These are phyloP conservation scores for Ganaspis sp. DNA, from an alignment of 1,140 invertebrate genomes.

Conservation along the genomic window DNA sequence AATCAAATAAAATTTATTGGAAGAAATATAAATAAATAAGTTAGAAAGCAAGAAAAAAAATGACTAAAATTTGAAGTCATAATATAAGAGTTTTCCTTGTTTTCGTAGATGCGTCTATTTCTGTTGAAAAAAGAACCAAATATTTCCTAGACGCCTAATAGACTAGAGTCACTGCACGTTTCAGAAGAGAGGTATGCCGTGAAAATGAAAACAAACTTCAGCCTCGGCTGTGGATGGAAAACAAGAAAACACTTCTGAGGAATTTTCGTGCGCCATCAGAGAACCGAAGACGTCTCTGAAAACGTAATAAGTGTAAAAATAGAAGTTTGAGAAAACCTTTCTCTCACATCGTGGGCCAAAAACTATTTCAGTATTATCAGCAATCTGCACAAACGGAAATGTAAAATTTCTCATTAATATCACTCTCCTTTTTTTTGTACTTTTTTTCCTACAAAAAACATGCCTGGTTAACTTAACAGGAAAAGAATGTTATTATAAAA, in stretches of 20 bases:
- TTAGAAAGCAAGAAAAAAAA: neutral
- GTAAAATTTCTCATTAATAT: neutral
- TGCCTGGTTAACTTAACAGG: no score
- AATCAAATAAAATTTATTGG: no score
- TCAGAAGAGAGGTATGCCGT: neutral
- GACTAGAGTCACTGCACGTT: neutral
- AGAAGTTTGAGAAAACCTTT: neutral
- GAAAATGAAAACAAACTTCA: constrained; percentile 11
- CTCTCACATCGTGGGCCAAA: neutral
- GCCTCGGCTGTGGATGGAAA: neutral
- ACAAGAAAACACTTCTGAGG: neutral
- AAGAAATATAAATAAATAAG: no score
- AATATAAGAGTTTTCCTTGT: no score
- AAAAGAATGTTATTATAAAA: no score
- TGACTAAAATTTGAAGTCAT: neutral
- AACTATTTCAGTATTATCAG: neutral
- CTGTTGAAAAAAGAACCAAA: neutral
- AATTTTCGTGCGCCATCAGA: constrained; percentile 15
- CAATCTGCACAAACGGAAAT: neutral
- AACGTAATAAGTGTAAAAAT: constrained; percentile 20
- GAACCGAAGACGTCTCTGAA: neutral
- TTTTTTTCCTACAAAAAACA: no score
- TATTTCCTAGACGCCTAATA: neutral
- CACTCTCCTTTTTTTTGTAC: neutral
- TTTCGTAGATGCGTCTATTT: neutral